Conservation (phyloP, 2,888 invertebrate genomes). For the Andrena praecox region DNA sequence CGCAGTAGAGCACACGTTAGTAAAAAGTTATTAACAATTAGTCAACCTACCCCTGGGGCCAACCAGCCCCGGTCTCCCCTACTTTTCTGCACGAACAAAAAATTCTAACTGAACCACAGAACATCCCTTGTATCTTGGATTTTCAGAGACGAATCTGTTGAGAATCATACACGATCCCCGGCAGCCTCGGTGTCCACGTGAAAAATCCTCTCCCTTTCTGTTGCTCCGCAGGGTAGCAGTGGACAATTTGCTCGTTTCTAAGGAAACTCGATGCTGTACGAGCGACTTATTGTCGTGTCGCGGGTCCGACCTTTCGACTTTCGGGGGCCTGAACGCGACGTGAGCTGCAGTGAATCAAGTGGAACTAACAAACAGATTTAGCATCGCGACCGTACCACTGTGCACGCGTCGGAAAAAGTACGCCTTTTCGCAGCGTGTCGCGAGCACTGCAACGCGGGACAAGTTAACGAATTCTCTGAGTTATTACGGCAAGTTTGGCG, state of each 20-base stretch:
- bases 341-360: slow-evolving; percentile 61
- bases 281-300: slow-evolving; percentile 68
- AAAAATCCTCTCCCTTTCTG: slow-evolving; percentile 40
- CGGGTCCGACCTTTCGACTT: slow-evolving; percentile 67
- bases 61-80: too few species aligned
- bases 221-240: slow-evolving; percentile 35
- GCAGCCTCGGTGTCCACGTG: not conserved
- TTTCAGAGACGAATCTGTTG: not conserved
- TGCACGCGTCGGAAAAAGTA: slow-evolving; percentile 27
- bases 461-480: slow-evolving; percentile 69
- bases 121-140: not conserved
- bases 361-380: slow-evolving; percentile 74
- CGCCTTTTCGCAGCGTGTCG: slow-evolving; percentile 31
- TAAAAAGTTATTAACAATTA: too few species aligned
- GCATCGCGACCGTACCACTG: slow-evolving; percentile 40
- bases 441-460: slow-evolving; percentile 24
- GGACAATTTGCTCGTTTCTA: slow-evolving; percentile 50
- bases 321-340: slow-evolving; percentile 20
- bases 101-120: not conserved
- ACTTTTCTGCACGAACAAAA: not conserved
- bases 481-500: slow-evolving; percentile 69
- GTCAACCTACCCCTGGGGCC: too few species aligned
- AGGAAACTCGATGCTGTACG: slow-evolving; percentile 44
- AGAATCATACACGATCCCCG: not conserved
- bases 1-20: too few species aligned